Percentiles rank a stretch among this genome's conserved stretches.
Conservation (phyloP, 35 echinoderm and acorn worm genomes). For the Lytechinus pictus region DNA sequence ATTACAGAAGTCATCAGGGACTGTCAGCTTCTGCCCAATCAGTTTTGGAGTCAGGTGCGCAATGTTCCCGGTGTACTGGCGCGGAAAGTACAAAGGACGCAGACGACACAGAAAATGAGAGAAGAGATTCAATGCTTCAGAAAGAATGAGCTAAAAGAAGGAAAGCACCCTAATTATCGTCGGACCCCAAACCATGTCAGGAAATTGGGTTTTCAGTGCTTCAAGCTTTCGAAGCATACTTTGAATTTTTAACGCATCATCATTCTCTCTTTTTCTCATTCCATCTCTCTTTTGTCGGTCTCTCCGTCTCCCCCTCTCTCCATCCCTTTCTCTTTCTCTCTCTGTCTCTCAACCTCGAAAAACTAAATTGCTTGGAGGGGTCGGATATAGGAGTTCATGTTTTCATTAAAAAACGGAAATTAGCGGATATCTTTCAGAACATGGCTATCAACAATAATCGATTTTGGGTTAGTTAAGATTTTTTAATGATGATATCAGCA, state of each 20-base stretch:
- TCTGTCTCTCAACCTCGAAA: background rate
- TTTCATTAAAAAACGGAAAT: background rate
- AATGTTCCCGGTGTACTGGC: background rate
- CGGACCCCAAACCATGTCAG: background rate
- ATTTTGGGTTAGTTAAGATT: too few species aligned
- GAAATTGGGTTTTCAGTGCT: constrained; percentile 18
- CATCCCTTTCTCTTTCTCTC: background rate
- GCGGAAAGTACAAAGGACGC: background rate
- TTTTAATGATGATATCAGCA: too few species aligned
- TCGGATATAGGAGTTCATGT: background rate
- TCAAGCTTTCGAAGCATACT: background rate
- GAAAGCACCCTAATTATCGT: background rate
- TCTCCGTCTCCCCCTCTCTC: background rate
- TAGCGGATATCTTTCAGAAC: constrained; percentile 2
- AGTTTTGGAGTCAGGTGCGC: background rate
- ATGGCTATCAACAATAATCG: background rate
- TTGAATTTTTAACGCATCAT: background rate
- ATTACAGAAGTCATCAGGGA: background rate
- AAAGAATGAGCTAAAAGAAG: background rate
- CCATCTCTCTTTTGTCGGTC: background rate
- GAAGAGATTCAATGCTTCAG: background rate
- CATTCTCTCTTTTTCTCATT: background rate
- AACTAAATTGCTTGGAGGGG: background rate
- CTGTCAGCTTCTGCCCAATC: background rate
- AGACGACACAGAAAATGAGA: background rate